These are phyloP conservation scores for Cottus gobio DNA, from an alignment of 2,113 vertebrate genomes.

Conservation along the genomic window DNA sequence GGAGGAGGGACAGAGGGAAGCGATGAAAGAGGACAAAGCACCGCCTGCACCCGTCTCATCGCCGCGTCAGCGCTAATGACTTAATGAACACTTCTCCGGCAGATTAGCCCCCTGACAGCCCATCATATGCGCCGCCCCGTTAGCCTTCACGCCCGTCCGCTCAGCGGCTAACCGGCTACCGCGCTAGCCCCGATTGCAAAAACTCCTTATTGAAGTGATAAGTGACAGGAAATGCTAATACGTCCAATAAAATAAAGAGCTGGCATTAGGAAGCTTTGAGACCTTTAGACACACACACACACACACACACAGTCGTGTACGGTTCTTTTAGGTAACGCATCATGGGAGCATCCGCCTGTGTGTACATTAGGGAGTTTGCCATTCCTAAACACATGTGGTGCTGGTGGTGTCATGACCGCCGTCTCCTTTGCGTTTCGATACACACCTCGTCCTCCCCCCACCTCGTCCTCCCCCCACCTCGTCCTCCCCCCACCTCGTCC, in stretches of 20 bases:
- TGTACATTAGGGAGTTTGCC: constrained; percentile 29
- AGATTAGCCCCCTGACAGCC: constrained; percentile 86
- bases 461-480: too few relatives aligned
- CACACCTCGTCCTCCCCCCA: too few relatives aligned
- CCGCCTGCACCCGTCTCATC: constrained; percentile 75
- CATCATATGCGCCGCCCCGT: constrained; percentile 77
- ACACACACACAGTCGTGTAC: neutral
- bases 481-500: constrained; percentile 53
- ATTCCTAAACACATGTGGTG: constrained; percentile 29
- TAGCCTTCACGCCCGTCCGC: constrained; percentile 71
- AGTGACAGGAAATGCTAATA: constrained; percentile 74
- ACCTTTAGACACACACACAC: neutral
- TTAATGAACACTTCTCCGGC: constrained; percentile 87
- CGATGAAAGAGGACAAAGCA: constrained; percentile 80
- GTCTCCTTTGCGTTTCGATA: constrained; percentile 62
- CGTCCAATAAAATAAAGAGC: constrained; percentile 70
- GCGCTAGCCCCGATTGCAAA: constrained; percentile 59
- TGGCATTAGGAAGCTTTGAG: constrained; percentile 19
- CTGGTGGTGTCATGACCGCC: constrained; percentile 67
- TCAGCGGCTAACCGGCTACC: constrained; percentile 56
- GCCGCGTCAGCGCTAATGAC: constrained; percentile 85
- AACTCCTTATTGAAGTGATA: constrained; percentile 69
- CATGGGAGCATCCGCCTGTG: constrained; percentile 2
- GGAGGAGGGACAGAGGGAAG: constrained; percentile 59
- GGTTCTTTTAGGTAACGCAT: neutral